Evolutionary conservation across 2,113 vertebrate genomes (phyloP).

Genomic region (Ictalurus punctatus): DNA sequence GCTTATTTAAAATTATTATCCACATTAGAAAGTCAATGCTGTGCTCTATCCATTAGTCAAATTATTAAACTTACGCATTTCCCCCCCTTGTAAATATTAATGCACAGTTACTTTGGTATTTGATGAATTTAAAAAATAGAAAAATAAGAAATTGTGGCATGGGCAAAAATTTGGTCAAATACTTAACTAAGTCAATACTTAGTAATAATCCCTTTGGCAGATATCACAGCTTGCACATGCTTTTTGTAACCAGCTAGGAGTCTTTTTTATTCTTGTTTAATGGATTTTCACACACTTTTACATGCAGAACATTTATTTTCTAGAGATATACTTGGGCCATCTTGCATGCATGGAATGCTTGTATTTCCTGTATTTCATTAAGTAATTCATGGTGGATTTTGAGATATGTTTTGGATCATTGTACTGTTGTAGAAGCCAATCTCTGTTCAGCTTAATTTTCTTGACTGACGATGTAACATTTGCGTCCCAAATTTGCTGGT

Average conservation of each 20-base stretch:
- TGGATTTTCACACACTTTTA: background rate
- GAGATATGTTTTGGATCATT: background rate
- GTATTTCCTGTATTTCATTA: background rate
- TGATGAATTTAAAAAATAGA: background rate
- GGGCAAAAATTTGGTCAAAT: background rate
- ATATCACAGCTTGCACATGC: background rate
- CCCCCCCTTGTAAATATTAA: background rate
- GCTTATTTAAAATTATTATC: slow-evolving; percentile 2
- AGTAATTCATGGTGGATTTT: background rate
- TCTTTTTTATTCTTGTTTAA: background rate
- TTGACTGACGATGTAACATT: background rate
- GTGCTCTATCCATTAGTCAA: background rate
- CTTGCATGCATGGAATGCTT: background rate
- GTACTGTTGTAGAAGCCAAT: background rate
- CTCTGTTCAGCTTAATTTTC: background rate
- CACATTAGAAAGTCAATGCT: background rate
- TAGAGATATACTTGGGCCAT: background rate
- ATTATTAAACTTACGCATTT: background rate
- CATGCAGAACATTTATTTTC: background rate
- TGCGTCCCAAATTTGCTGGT: background rate
- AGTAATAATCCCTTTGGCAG: background rate
- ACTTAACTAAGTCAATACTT: background rate
- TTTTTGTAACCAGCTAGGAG: background rate
- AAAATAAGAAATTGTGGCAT: background rate
- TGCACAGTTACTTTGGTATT: background rate